phyloP scores from a whole-genome alignment of 2,797 vertebrate species.

The Brotogeris chrysoptera region DNA sequence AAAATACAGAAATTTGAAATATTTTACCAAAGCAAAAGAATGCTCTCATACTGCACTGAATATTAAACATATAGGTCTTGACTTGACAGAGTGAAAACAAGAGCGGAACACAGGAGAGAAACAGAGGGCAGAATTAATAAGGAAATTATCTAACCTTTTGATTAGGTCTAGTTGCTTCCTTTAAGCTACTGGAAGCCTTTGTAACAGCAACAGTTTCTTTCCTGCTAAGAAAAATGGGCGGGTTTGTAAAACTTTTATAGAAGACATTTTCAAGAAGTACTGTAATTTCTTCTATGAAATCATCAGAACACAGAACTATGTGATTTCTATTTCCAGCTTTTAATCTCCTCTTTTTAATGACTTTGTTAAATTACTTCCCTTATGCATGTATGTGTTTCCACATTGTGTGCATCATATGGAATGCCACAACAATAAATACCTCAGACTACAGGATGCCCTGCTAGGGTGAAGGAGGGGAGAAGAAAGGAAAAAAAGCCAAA shows the following conservation, averaged over 20 bases:
- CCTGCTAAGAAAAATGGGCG: neutral
- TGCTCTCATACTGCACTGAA: neutral
- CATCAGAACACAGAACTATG: neutral
- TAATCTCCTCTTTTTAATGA: neutral
- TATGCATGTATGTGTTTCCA: neutral
- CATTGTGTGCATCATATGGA: accelerated
- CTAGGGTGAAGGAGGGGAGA: neutral
- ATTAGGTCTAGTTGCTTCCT: neutral
- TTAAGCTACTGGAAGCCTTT: neutral
- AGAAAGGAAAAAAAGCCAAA: neutral
- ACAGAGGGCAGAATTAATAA: neutral
- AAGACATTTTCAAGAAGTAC: neutral
- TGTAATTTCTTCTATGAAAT: neutral
- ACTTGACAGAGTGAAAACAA: neutral
- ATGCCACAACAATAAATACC: neutral
- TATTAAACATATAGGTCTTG: neutral
- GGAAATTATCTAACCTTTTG: neutral
- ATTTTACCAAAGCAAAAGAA: neutral
- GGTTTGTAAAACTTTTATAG: neutral
- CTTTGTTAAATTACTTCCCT: neutral
- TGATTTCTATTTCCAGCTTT: neutral
- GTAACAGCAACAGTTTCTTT: neutral
- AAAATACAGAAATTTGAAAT: neutral
- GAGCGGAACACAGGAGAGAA: neutral
- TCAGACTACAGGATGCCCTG: neutral